A percentile compares a stretch with the other conserved stretches of the same genome.
phyloP scores from a whole-genome alignment of 2,113 vertebrate species.

The Semnopithecus entellus region DNA sequence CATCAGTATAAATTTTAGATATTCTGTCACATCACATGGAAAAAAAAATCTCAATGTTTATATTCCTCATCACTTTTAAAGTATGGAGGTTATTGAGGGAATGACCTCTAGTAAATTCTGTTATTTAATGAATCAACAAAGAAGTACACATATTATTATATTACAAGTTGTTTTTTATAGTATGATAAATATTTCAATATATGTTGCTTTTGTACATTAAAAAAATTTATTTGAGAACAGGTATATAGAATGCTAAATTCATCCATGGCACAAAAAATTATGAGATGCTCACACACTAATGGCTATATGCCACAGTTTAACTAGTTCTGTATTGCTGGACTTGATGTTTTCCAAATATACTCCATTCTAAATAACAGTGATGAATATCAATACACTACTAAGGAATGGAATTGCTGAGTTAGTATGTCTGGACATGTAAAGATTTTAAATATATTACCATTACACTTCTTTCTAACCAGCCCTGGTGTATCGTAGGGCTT shows the following conservation, averaged over 20 bases:
- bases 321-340: neutral
- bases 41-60: neutral
- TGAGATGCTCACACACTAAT: neutral
- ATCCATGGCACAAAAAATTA: neutral
- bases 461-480: neutral
- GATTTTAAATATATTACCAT: neutral
- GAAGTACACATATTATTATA: neutral
- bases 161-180: neutral
- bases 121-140: conserved; percentile 8
- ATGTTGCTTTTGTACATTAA: conserved; percentile 16
- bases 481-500: neutral
- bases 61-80: neutral
- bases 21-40: neutral
- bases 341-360: neutral
- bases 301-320: neutral
- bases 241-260: neutral
- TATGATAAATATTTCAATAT: neutral
- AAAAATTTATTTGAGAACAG: neutral
- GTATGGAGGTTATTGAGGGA: neutral
- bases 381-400: neutral
- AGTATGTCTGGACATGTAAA: neutral
- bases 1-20: neutral
- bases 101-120: neutral
- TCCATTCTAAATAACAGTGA: neutral
- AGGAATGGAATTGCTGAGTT: neutral